phyloP scores from a whole-genome alignment of 2,888 invertebrate species.

The Diogma glabrata region DNA sequence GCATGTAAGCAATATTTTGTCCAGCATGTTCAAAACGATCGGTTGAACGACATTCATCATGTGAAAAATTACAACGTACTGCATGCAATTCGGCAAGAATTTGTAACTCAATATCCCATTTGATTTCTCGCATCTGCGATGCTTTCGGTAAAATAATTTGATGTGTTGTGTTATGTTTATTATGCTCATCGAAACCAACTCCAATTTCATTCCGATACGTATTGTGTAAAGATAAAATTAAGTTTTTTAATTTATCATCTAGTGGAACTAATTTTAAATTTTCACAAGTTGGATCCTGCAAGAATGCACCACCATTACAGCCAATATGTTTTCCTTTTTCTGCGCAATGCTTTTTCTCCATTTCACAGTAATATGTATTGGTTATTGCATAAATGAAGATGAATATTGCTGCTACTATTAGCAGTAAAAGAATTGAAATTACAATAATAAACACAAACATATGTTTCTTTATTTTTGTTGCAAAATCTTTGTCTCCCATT shows the following conservation, averaged over 20 bases:
- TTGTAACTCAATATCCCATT: neutral
- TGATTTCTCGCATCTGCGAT: neutral
- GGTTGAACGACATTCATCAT: constrained; percentile 4
- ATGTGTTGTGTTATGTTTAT: neutral
- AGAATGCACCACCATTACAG: neutral
- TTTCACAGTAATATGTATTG: no score
- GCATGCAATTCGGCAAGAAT: neutral
- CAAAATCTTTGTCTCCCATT: no score
- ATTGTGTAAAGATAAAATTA: neutral
- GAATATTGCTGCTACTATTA: no score
- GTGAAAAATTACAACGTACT: neutral
- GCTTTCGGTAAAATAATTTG: neutral
- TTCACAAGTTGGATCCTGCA: neutral
- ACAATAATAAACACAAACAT: no score
- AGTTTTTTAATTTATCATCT: neutral
- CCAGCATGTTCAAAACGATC: neutral
- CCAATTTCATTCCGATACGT: neutral
- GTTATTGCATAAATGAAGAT: no score
- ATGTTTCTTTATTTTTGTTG: no score
- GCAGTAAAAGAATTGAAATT: no score
- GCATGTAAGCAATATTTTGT: neutral
- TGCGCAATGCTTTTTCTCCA: neutral
- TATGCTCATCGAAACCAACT: neutral
- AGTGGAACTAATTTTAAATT: neutral
- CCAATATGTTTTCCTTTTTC: constrained; percentile 6